Evolutionary conservation across 35 echinoderm and acorn worm genomes (phyloP).

Genomic region (Patiria miniata): DNA sequence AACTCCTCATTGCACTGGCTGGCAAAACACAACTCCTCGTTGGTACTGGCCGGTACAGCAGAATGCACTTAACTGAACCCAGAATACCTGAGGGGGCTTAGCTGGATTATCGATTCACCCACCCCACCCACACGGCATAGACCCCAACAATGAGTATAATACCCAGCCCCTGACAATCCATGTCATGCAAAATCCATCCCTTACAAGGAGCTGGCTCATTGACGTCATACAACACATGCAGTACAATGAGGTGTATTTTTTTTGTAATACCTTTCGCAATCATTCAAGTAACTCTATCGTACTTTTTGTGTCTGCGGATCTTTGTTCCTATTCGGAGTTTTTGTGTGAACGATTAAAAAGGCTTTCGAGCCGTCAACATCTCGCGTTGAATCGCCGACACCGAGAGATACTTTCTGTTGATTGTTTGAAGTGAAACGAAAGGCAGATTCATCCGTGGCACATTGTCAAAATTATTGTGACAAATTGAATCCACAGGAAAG

Average conservation of each 20-base stretch:
- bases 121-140: not conserved
- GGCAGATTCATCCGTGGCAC: too few species aligned
- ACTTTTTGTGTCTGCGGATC: too few species aligned
- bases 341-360: too few species aligned
- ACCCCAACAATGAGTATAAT: not conserved
- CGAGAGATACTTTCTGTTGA: too few species aligned
- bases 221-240: slow-evolving; percentile 5
- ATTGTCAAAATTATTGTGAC: too few species aligned
- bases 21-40: too few species aligned
- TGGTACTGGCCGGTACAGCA: not conserved
- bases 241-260: not conserved
- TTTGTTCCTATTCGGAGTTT: too few species aligned
- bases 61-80: not conserved
- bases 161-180: not conserved
- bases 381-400: too few species aligned
- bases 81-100: not conserved
- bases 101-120: not conserved
- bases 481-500: too few species aligned
- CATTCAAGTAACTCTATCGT: not conserved
- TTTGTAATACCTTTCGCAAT: not conserved
- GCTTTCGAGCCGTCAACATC: too few species aligned
- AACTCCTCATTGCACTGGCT: too few species aligned
- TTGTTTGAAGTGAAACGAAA: too few species aligned
- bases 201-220: not conserved
- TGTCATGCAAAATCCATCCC: not conserved